A percentile compares a stretch with the other conserved stretches of the same genome.
Conservation (phyloP, 37 sponge, comb jelly and placozoan species). For the Petrosia ficiformis region DNA sequence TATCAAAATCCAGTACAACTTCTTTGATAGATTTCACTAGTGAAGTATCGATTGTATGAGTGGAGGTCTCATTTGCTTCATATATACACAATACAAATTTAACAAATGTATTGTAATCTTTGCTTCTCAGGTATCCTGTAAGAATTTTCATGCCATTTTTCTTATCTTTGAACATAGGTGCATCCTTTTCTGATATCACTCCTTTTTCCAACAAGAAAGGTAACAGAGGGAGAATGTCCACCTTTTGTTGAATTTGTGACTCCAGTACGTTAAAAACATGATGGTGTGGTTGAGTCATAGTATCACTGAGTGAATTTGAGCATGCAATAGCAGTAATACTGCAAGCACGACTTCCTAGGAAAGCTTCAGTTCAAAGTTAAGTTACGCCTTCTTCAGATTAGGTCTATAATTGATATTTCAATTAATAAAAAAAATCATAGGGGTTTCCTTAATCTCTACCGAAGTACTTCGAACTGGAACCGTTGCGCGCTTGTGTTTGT, state of each 20-base stretch:
- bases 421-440: too few relatives aligned
- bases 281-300: background rate
- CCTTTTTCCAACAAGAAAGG: background rate
- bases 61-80: background rate
- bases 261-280: background rate
- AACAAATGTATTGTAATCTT: background rate
- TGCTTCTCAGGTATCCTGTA: background rate
- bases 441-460: too few relatives aligned
- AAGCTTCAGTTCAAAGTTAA: too few relatives aligned
- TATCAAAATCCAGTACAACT: background rate
- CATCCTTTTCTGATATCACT: background rate
- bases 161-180: background rate
- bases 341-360: too few relatives aligned
- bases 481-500: too few relatives aligned
- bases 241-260: background rate
- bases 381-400: too few relatives aligned
- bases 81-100: background rate
- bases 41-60: too few relatives aligned
- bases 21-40: background rate
- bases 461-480: too few relatives aligned
- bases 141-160: background rate
- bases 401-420: too few relatives aligned
- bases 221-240: background rate
- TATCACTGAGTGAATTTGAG: too few relatives aligned
- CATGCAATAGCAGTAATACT: too few relatives aligned